These are phyloP conservation scores for Xanthorhoe designata DNA, from an alignment of 2,888 invertebrate species.

Conservation along the genomic window DNA sequence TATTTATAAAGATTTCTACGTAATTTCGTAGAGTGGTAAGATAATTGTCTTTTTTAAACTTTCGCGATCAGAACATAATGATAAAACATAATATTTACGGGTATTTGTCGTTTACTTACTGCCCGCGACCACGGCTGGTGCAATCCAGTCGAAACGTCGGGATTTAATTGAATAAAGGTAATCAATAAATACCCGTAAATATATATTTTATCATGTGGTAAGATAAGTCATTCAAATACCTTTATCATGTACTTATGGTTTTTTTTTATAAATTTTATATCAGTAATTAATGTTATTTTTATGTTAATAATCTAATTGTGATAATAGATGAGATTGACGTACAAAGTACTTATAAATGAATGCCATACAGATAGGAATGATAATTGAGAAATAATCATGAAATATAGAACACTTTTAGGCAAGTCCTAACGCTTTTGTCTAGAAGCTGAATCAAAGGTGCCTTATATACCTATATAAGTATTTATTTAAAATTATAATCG, in stretches of 20 bases:
- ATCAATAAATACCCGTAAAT: no score
- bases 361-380: conserved; percentile 54
- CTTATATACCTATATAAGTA: conserved; percentile 31
- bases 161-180: no score
- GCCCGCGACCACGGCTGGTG: no score
- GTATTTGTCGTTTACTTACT: no score
- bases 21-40: conserved; percentile 2
- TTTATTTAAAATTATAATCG: conserved; percentile 3
- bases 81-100: no score
- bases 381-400: neutral
- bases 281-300: conserved; percentile 25
- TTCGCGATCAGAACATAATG: no score
- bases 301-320: conserved; percentile 46
- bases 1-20: conserved; percentile 27
- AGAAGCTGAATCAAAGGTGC: conserved; percentile 81
- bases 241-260: conserved; percentile 25
- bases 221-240: conserved; percentile 23
- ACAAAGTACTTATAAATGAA: conserved; percentile 71
- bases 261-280: conserved; percentile 33
- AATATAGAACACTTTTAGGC: neutral
- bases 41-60: no score
- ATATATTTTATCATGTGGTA: no score
- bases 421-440: conserved; percentile 1
- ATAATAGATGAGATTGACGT: conserved; percentile 61
- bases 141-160: no score